Conservation (phyloP, 2,888 invertebrate species). For the Myopa testacea region DNA sequence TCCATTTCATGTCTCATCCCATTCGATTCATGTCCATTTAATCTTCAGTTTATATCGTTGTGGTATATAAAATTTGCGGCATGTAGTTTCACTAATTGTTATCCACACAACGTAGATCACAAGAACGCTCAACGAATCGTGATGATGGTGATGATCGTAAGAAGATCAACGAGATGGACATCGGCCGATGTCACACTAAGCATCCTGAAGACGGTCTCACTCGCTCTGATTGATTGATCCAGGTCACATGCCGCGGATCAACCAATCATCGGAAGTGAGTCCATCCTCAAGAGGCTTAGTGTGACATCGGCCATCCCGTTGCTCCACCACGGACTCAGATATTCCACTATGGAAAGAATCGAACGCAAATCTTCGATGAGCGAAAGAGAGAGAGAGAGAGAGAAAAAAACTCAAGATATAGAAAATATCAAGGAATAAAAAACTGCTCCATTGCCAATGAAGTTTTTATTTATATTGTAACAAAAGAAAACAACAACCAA, state of each 20-base stretch:
- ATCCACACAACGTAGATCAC: slow-evolving; percentile 38
- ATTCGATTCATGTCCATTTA: background rate
- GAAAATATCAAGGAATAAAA: slow-evolving; percentile 14
- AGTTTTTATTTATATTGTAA: background rate
- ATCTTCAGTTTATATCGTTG: background rate
- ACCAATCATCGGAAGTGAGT: too few relatives aligned
- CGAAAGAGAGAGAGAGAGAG: background rate
- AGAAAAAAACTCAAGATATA: background rate
- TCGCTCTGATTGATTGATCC: too few relatives aligned
- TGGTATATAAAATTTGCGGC: slow-evolving; percentile 33
- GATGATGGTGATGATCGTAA: background rate
- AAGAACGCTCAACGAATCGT: background rate
- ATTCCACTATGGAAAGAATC: too few relatives aligned
- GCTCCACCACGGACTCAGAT: too few relatives aligned
- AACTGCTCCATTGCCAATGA: background rate
- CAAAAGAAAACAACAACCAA: slow-evolving; percentile 13
- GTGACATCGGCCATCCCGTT: too few relatives aligned
- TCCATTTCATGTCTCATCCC: background rate
- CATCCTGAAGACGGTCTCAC: too few relatives aligned
- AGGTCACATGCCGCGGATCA: too few relatives aligned
- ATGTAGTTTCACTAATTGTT: slow-evolving; percentile 39
- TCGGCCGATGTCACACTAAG: too few relatives aligned
- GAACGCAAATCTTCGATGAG: background rate
- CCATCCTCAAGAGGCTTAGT: too few relatives aligned
- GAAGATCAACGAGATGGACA: too few relatives aligned